These are phyloP conservation scores for Pristionchus fissidentatus DNA, from an alignment of 2,888 invertebrate species.

Conservation along the genomic window DNA sequence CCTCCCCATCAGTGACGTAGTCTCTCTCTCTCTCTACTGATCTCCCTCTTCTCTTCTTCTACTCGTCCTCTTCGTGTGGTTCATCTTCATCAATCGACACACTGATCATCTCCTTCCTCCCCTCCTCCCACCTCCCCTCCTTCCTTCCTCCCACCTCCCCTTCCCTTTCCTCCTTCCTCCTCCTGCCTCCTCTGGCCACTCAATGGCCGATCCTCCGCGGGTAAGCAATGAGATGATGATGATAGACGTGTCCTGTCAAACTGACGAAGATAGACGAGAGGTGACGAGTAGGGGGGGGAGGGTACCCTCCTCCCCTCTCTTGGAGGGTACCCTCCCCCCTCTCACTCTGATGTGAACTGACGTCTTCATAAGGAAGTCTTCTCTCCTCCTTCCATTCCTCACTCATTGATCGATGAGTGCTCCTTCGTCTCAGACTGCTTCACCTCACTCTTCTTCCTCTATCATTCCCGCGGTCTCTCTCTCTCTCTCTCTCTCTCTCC, in stretches of 20 bases:
- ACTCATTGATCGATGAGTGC: conserved; percentile 11
- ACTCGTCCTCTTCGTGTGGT: conserved; percentile 19
- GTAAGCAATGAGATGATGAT: conserved; percentile 16
- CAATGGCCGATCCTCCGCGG: conserved; percentile 8
- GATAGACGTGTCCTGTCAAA: conserved; percentile 21
- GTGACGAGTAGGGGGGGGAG: not conserved
- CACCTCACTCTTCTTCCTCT: not conserved
- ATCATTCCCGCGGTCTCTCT: not conserved
- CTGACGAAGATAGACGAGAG: conserved; percentile 4
- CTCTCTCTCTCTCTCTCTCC: not conserved
- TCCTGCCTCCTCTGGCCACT: not conserved
- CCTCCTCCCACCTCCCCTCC: not conserved
- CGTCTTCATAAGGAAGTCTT: conserved; percentile 28
- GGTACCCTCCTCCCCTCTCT: not conserved
- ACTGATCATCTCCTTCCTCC: not conserved
- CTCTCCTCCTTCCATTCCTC: not conserved
- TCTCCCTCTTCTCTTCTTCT: conserved; percentile 20
- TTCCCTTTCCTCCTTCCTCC: not conserved
- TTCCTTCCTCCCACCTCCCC: not conserved
- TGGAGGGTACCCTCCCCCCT: conserved; percentile 19
- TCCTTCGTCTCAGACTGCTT: conserved; percentile 5
- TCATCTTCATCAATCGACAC: conserved; percentile 19
- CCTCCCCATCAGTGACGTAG: not conserved
- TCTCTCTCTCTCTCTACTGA: conserved; percentile 37
- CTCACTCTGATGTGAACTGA: conserved; percentile 46